A percentile compares a stretch with the other conserved stretches of the same genome.
phyloP scores from a whole-genome alignment of 1,140 invertebrate species.

The Caenorhabditis briggsae region DNA sequence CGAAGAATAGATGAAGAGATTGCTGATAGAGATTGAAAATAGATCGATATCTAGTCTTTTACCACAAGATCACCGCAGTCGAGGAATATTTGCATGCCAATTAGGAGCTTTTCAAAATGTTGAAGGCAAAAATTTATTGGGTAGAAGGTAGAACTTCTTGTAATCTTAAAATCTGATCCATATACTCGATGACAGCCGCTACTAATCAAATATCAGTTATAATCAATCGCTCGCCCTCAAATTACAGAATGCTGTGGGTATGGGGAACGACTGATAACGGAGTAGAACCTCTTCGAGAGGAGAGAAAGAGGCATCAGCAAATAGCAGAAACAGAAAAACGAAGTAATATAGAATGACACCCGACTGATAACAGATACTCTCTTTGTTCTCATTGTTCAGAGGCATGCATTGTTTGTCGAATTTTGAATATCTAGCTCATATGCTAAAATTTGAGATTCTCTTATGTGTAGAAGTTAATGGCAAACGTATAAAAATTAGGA shows the following conservation, averaged over 20 bases:
- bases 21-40: constrained; percentile 14
- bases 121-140: neutral
- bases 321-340: constrained; percentile 42
- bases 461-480: no score
- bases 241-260: no score
- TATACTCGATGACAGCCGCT: no score
- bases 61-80: neutral
- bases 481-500: no score
- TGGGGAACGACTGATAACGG: neutral
- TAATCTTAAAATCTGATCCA: no score
- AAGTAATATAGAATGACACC: constrained; percentile 2
- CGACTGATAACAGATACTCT: neutral
- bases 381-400: constrained; percentile 2
- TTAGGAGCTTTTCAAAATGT: neutral
- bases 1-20: neutral
- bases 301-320: neutral
- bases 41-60: neutral
- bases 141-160: no score
- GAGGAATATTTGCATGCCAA: neutral
- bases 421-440: no score
- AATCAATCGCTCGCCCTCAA: no score
- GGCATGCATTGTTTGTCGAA: no score
- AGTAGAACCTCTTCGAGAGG: neutral
- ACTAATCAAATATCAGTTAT: no score
- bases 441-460: no score